Evolutionary conservation across 1,140 invertebrate species (phyloP), one percentile per base, ranked within the genome.

Genomic region (Lepidurus arcticus): DNA sequence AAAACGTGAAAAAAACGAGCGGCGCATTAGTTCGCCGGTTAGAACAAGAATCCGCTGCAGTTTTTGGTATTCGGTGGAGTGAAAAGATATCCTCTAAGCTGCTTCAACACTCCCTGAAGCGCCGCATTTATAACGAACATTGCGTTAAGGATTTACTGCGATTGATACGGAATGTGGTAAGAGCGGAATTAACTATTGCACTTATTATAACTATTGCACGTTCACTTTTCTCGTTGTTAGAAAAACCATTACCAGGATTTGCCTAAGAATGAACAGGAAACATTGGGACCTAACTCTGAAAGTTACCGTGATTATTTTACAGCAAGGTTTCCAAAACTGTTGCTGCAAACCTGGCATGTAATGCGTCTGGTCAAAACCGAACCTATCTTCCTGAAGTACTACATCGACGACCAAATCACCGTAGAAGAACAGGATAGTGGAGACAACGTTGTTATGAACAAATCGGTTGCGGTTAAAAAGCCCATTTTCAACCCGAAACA

Each of bases 181-280:
- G 80, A n/a, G 4, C 0, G 16, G 2, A 47, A 47, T 47, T 3
- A 34, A 34, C 34, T 0, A 44, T 4, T 7, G 16, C 47, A 24
- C 3, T 7, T 13, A 26, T n/a, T n/a, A 42, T 24, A 45, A 34
- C 76, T 43, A 3, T n/a, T n/a, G n/a, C n/a, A 21, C 13, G 44
- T 76, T 77, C 21, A 42, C 78, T 74, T 65, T 81, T 76, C 79
- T 80, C 80, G 82, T 86, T 88, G 75, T 34, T 85, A 97, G 93
- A 97, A 96, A 90, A 95, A 98, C 87, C 97, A 99, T 84, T 98
- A 97, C 84, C 88, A 94, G 81, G 97, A 99, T 86, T 85, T 99
- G 21, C 91, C 93, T 0, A 83, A 86, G 0, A 92, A 92, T 82
- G 91, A 96, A 0, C 92, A 95, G 84, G 84, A 88, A 76, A 92